Evolutionary conservation across 2,113 vertebrate genomes (phyloP).

Genomic region (Brachypteracias leptosomus): DNA sequence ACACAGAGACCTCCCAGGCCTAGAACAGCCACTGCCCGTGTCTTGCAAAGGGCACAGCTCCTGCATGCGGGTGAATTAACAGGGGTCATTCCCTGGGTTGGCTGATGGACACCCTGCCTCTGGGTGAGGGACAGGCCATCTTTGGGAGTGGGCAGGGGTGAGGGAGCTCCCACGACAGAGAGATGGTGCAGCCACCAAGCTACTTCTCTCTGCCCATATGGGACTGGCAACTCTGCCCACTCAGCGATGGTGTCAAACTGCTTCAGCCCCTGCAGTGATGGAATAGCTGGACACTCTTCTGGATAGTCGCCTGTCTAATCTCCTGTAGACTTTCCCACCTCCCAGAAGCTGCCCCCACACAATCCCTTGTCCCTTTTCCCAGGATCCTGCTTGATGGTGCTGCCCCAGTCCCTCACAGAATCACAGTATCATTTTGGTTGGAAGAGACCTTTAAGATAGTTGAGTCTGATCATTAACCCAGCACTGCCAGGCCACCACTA

Average conservation of each 20-base stretch:
- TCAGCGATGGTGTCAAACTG: rapidly evolving
- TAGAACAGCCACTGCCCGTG: not conserved
- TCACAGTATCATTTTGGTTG: not conserved
- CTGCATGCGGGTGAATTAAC: not conserved
- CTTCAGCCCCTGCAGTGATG: conserved; percentile 35
- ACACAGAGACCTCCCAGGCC: not conserved
- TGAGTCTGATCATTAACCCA: not conserved
- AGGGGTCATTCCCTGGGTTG: not conserved
- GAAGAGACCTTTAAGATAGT: not conserved
- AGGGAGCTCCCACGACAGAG: not conserved
- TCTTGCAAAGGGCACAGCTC: not conserved
- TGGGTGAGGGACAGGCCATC: not conserved
- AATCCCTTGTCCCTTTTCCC: not conserved
- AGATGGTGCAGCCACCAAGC: not conserved
- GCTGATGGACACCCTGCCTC: not conserved
- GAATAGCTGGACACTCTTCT: conserved; percentile 72
- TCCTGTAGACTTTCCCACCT: not conserved
- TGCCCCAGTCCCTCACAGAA: not conserved
- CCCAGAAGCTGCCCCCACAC: not conserved
- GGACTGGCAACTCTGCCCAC: not conserved
- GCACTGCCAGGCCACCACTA: not conserved
- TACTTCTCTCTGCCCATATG: not conserved
- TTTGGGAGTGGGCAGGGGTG: not conserved
- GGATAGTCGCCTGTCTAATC: conserved; percentile 49
- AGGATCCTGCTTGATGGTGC: not conserved